Conservation (phyloP, 2,888 invertebrate species). For the Chymomyza amoena region DNA sequence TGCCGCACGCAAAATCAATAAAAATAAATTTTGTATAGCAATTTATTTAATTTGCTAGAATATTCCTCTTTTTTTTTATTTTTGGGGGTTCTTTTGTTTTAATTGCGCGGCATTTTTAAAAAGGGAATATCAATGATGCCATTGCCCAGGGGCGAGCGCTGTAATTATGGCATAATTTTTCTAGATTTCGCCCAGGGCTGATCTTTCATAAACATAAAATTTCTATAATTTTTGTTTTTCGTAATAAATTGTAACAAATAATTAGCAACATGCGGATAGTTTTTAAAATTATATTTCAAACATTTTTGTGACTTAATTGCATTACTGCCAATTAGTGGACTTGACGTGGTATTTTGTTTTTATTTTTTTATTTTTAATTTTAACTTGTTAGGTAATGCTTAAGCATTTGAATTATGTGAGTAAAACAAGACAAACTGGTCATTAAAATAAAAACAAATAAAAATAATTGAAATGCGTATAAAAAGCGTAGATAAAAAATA, state of each 20-base stretch:
- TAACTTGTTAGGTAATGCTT: not conserved
- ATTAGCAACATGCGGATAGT: not conserved
- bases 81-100: not conserved
- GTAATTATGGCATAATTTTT: not conserved
- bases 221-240: not conserved
- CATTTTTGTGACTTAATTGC: not conserved
- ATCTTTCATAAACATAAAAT: not conserved
- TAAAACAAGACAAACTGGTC: not conserved
- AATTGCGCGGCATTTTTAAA: not conserved
- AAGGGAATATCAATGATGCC: not conserved
- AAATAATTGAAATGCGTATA: not conserved
- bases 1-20: constrained; percentile 1
- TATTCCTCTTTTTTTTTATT: not conserved
- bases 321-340: not conserved
- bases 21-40: constrained; percentile 1
- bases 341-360: not conserved
- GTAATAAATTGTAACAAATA: not conserved
- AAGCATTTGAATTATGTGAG: not conserved
- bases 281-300: not conserved
- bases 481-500: not conserved
- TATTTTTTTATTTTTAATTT: not conserved
- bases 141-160: not conserved
- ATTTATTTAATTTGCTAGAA: not conserved
- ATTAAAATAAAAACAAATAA: not conserved
- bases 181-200: not conserved